Evolutionary conservation across 2,888 invertebrate genomes (phyloP).

Genomic region (Drosophila setosimentum): DNA sequence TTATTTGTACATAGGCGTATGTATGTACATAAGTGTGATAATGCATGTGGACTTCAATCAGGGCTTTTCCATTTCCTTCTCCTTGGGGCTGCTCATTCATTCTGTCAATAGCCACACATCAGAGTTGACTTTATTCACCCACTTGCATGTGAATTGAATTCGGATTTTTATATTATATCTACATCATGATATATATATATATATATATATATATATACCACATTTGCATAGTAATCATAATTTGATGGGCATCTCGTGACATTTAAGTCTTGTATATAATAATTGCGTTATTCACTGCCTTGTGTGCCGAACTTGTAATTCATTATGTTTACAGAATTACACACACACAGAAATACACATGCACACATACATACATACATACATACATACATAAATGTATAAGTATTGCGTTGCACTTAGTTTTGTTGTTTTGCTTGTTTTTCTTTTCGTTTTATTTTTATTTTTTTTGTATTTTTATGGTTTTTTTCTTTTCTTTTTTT

Average conservation of each 20-base stretch:
- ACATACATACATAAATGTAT: not conserved
- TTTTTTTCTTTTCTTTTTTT: conserved; percentile 13
- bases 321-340: conserved; percentile 22
- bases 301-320: conserved; percentile 26
- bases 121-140: conserved; percentile 12
- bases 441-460: not conserved
- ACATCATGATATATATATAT: not conserved
- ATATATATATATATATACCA: not conserved
- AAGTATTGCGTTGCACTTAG: conserved; percentile 25
- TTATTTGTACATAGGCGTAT: conserved; percentile 9
- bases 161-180: conserved; percentile 3
- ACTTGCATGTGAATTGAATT: conserved; percentile 26
- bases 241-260: conserved; percentile 12
- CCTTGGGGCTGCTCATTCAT: conserved; percentile 22
- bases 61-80: conserved; percentile 11
- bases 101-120: conserved; percentile 18
- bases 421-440: conserved; percentile 30
- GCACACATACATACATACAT: not conserved
- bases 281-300: conserved; percentile 23
- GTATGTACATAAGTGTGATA: conserved; percentile 15
- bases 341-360: conserved; percentile 5
- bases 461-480: not conserved
- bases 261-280: conserved; percentile 22
- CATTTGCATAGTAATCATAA: conserved; percentile 22
- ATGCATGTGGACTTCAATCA: conserved; percentile 25